Evolutionary conservation across 2,888 invertebrate species (phyloP).

Genomic region (Cacoxenus indagator): DNA sequence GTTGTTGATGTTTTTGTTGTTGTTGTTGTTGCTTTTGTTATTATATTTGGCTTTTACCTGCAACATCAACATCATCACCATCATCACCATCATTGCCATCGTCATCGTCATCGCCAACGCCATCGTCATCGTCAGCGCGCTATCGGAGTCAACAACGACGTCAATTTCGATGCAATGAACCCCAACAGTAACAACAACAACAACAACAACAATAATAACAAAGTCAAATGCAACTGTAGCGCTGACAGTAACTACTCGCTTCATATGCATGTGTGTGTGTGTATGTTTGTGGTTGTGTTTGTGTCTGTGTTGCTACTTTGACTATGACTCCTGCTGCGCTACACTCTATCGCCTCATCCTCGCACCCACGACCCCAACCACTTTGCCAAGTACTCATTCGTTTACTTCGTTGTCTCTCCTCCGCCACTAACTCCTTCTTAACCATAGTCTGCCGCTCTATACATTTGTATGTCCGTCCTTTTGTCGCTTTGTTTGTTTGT

Average conservation of each 20-base stretch:
- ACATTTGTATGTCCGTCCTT: neutral
- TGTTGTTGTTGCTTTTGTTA: slow-evolving; percentile 3
- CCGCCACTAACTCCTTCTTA: neutral
- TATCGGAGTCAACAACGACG: slow-evolving; percentile 48
- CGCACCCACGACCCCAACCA: slow-evolving; percentile 2
- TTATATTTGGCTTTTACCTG: slow-evolving; percentile 20
- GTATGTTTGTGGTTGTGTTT: slow-evolving; percentile 7
- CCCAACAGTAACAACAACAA: slow-evolving; percentile 2
- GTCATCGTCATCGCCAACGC: neutral
- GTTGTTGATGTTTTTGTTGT: neutral
- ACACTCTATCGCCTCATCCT: slow-evolving; percentile 8
- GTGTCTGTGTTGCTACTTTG: neutral
- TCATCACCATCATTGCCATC: neutral
- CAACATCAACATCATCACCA: neutral
- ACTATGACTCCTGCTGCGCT: neutral
- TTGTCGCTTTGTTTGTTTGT: slow-evolving; percentile 2
- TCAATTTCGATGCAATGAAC: slow-evolving; percentile 13
- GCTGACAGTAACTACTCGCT: neutral
- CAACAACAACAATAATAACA: slow-evolving; percentile 9
- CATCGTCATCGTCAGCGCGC: slow-evolving; percentile 17
- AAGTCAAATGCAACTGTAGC: slow-evolving; percentile 49
- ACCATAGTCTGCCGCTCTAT: neutral
- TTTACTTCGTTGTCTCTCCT: neutral
- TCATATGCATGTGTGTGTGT: neutral
- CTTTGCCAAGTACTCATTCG: slow-evolving; percentile 52